Conservation (phyloP, 2,113 vertebrate genomes). For the Vulpes lagopus region DNA sequence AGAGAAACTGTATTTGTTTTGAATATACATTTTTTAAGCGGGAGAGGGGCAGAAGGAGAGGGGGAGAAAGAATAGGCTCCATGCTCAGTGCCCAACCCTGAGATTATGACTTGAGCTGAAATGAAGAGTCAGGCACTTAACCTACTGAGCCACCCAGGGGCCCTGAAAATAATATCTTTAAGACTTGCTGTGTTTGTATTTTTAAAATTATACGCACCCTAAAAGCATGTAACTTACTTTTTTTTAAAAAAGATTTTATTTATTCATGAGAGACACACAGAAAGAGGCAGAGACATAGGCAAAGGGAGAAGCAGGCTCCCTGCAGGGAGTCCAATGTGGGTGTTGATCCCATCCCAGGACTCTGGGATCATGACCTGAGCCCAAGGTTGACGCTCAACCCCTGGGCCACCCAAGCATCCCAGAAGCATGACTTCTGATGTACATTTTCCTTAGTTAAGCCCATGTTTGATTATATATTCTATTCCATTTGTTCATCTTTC, state of each 20-base stretch:
- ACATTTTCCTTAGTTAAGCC: not conserved
- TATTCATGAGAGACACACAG: no score
- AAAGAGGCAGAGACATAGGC: no score
- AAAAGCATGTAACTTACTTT: not conserved
- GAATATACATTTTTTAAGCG: not conserved
- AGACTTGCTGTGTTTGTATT: not conserved
- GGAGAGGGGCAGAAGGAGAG: not conserved
- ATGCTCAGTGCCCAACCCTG: not conserved
- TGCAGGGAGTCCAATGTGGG: no score
- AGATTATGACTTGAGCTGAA: not conserved
- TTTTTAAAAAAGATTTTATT: no score
- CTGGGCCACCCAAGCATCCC: no score
- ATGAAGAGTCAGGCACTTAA: not conserved
- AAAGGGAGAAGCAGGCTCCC: no score
- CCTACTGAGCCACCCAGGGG: not conserved
- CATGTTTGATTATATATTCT: not conserved
- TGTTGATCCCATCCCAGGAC: no score
- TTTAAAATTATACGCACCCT: conserved; percentile 12
- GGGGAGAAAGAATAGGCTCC: not conserved
- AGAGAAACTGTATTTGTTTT: conserved; percentile 32
- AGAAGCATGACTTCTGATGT: not conserved
- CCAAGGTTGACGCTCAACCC: no score
- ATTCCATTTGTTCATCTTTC: not conserved
- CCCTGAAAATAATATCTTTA: conserved; percentile 12
- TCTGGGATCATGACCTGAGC: no score